These are phyloP conservation scores for Laupala kohalensis DNA, from an alignment of 1,140 invertebrate genomes.

Conservation along the genomic window DNA sequence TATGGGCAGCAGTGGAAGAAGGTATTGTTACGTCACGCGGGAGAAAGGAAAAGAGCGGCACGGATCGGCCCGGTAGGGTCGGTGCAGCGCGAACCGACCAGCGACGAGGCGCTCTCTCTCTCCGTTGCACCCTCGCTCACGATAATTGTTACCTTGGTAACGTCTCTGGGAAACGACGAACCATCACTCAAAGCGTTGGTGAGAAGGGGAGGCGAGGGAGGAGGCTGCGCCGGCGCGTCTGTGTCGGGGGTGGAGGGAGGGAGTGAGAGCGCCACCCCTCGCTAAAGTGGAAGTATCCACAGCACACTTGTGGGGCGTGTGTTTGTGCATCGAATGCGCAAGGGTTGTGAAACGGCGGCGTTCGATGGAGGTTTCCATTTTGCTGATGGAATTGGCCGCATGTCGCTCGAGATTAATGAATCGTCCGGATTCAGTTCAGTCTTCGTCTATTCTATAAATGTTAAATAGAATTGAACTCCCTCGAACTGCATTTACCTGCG, in stretches of 20 bases:
- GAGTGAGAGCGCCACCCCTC: neutral
- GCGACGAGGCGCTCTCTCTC: too few species aligned
- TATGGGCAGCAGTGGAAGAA: slow-evolving; percentile 5
- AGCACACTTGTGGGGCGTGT: too few species aligned
- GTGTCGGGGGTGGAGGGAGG: neutral
- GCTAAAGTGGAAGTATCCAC: neutral
- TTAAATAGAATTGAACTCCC: too few species aligned
- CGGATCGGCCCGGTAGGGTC: neutral
- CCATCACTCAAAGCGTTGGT: slow-evolving; percentile 1
- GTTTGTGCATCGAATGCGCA: too few species aligned
- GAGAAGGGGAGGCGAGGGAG: neutral
- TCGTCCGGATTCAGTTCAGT: too few species aligned
- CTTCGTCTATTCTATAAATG: too few species aligned
- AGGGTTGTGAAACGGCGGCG: too few species aligned
- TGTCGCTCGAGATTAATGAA: too few species aligned
- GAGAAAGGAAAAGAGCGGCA: neutral
- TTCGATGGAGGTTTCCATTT: too few species aligned
- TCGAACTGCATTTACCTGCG: too few species aligned
- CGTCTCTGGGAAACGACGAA: neutral
- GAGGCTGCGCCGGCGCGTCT: neutral
- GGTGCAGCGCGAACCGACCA: too few species aligned
- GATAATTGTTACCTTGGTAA: slow-evolving; percentile 7
- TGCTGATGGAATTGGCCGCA: too few species aligned
- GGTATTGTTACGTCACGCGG: slow-evolving; percentile 9
- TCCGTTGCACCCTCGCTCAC: neutral